Base-by-base conservation (phyloP, 1,140 invertebrate species). In the Zaprionus nigranus region DNA sequence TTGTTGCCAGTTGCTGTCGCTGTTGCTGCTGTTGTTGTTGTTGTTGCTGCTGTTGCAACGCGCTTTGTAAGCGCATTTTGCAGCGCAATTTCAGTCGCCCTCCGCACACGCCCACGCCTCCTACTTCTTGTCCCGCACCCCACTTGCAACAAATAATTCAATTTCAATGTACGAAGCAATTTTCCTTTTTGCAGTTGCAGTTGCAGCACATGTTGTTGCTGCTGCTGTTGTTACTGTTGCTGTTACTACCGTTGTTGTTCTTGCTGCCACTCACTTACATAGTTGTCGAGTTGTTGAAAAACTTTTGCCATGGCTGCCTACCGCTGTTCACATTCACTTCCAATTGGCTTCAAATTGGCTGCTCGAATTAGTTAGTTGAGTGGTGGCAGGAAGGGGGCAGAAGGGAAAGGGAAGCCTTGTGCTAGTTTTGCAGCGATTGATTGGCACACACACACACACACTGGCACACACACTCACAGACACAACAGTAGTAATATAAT, bases 311-410 rank as follows among this genome's bases (percentile, higher is more conserved):
- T 34, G 28, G 30, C 30, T 34, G 30, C 30, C 30, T 34, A 9
- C 30, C 54, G 63, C 56, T 68, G 40, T 80, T 82, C 70, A 75
- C 82, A 77, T 68, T 86, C 63, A 74, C 40, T 46, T n/a, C 15
- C 81, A 84, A 88, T 87, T 84, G 84, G 78, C 84, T 81, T 88
- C 84, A 87, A 87, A 87, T 87, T 87, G 84, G 84, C 84, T 84
- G 84, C 78, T 78, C 78, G 81, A 75, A 88, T 87, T 84, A 88
- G 83, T 87, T 84, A 88, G 83, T 71, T 75, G 73, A 26, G 59
- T 46, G 53, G 30, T 43, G 24, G 26, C 15, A n/a, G 40, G 20
- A 11, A 26, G 17, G n/a, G 15, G 13, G 40, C 2, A 49, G 40
- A 7, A 22, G 28, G 22, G 2, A 24, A 28, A 9, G 28, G 24